phyloP scores from a whole-genome alignment of 2,113 vertebrate species.

The Nothobranchius kuhntae region DNA sequence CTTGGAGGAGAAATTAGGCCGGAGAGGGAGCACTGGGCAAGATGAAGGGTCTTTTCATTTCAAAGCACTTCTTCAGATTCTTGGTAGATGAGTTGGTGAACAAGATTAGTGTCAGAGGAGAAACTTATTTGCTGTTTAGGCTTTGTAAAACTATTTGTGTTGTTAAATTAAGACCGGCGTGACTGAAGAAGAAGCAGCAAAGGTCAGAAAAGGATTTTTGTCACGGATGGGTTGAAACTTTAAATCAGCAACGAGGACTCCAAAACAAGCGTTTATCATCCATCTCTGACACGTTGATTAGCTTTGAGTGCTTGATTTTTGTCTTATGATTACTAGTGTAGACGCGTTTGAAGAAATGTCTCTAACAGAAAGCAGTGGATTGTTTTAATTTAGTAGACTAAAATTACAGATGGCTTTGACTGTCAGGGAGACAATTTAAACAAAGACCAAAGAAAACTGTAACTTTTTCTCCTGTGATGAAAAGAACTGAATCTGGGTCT shows the following conservation, averaged over 20 bases:
- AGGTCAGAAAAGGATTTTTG: not conserved
- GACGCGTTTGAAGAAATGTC: not conserved
- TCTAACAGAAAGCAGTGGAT: not conserved
- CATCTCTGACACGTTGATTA: not conserved
- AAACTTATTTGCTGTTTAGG: slow-evolving; percentile 27
- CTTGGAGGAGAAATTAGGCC: slow-evolving; percentile 56
- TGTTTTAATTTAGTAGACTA: not conserved
- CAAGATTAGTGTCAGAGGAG: slow-evolving; percentile 45
- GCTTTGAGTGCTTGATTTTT: not conserved
- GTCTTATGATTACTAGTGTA: not conserved
- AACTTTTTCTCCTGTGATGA: not conserved
- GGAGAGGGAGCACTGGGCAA: not conserved
- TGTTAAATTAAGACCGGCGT: not conserved
- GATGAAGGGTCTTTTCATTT: slow-evolving; percentile 49
- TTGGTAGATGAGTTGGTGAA: slow-evolving; percentile 45
- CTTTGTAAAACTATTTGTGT: slow-evolving; percentile 1
- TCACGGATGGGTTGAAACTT: not conserved
- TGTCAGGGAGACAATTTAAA: not conserved
- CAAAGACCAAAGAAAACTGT: not conserved
- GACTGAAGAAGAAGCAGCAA: not conserved
- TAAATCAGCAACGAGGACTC: not conserved
- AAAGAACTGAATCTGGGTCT: not conserved
- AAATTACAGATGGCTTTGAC: not conserved
- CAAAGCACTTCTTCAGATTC: slow-evolving; percentile 46
- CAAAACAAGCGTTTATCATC: not conserved